Evolutionary conservation across 2,888 invertebrate genomes (phyloP).

Genomic region (Trimorus sp.): DNA sequence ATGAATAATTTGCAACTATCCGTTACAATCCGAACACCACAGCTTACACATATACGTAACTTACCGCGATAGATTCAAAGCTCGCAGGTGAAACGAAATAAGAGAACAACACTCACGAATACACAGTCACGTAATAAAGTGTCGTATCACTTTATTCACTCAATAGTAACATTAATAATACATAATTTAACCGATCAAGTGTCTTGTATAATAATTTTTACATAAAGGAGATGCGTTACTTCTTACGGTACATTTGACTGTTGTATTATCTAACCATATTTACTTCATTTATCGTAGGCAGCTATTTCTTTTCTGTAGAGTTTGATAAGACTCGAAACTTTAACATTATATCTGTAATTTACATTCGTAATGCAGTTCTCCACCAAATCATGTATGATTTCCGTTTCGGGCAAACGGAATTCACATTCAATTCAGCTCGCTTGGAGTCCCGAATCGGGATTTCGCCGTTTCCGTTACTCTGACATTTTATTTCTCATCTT

Average conservation of each 20-base stretch:
- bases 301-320: slow-evolving; percentile 76
- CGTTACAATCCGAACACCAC: slow-evolving; percentile 71
- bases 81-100: slow-evolving; percentile 63
- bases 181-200: slow-evolving; percentile 80
- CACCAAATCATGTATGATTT: slow-evolving; percentile 21
- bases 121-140: slow-evolving; percentile 77
- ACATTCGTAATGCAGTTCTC: slow-evolving; percentile 73
- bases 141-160: slow-evolving; percentile 81
- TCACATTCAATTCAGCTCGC: too few species aligned
- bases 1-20: slow-evolving; percentile 68
- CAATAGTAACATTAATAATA: slow-evolving; percentile 81
- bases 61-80: slow-evolving; percentile 62
- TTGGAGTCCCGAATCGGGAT: too few species aligned
- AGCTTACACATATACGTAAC: slow-evolving; percentile 68
- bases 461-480: too few species aligned
- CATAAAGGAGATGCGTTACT: slow-evolving; percentile 79
- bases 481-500: too few species aligned
- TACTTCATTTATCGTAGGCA: slow-evolving; percentile 78
- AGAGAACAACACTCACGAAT: slow-evolving; percentile 69
- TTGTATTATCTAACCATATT: slow-evolving; percentile 69
- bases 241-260: slow-evolving; percentile 79
- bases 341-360: slow-evolving; percentile 77
- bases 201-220: slow-evolving; percentile 77
- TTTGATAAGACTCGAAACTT: slow-evolving; percentile 80
- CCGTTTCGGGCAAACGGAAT: slow-evolving; percentile 16